phyloP scores from a whole-genome alignment of 1,140 invertebrate species.

The Cyclina sinensis region DNA sequence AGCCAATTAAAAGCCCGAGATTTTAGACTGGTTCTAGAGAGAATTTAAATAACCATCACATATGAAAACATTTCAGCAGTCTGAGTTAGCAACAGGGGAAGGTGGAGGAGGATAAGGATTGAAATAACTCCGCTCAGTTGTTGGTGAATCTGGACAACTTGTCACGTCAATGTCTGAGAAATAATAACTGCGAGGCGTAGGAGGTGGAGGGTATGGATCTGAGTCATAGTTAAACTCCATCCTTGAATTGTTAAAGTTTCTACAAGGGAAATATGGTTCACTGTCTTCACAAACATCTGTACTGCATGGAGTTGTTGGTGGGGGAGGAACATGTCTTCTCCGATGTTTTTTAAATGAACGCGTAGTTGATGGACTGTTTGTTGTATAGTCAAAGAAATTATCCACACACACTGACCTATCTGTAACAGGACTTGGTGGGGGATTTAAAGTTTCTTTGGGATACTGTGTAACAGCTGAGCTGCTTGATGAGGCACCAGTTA shows the following conservation, averaged over 20 bases:
- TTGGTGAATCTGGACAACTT: constrained; percentile 92
- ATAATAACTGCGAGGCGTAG: constrained; percentile 90
- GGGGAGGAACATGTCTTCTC: constrained; percentile 92
- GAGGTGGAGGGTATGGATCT: constrained; percentile 93
- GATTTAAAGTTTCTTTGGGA: constrained; percentile 94
- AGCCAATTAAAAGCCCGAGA: background rate
- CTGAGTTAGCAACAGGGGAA: constrained; percentile 88
- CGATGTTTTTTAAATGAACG: constrained; percentile 88
- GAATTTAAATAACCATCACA: background rate
- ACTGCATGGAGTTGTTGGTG: constrained; percentile 97
- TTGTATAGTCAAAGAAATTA: constrained; percentile 80
- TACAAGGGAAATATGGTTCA: constrained; percentile 83
- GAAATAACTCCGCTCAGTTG: constrained; percentile 89
- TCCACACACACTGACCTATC: constrained; percentile 86
- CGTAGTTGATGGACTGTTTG: constrained; percentile 83
- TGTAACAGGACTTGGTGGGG: constrained; percentile 95
- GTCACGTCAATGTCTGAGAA: constrained; percentile 90
- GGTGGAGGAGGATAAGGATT: constrained; percentile 92
- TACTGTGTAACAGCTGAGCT: constrained; percentile 90
- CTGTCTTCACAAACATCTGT: constrained; percentile 96
- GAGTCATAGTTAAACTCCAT: constrained; percentile 89
- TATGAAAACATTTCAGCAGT: constrained; percentile 76
- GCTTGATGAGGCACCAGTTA: constrained; percentile 93
- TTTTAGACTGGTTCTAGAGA: background rate
- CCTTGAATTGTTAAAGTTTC: constrained; percentile 80